These are phyloP conservation scores for Thaumatotibia leucotreta DNA, from an alignment of 1,140 invertebrate species.

Conservation along the genomic window DNA sequence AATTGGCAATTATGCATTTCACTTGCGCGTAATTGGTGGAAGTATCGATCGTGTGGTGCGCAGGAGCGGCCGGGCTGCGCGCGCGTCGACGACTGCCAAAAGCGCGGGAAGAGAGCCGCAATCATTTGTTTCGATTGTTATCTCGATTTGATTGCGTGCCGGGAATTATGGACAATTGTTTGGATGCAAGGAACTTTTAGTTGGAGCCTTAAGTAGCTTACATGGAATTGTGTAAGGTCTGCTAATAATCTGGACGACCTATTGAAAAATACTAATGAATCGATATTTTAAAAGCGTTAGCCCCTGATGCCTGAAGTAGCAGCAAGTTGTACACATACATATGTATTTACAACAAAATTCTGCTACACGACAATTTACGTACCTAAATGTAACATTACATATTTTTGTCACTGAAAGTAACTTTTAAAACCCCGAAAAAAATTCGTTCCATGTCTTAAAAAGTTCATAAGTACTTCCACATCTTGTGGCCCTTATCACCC, in stretches of 20 bases:
- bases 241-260: background rate
- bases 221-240: background rate
- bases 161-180: background rate
- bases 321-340: too few relatives aligned
- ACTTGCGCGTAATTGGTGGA: conserved; percentile 16
- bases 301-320: too few relatives aligned
- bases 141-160: background rate
- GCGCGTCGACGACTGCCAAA: conserved; percentile 13
- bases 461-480: background rate
- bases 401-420: background rate
- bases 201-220: background rate
- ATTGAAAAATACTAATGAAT: too few relatives aligned
- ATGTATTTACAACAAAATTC: too few relatives aligned
- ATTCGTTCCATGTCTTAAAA: background rate
- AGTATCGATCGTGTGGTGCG: background rate
- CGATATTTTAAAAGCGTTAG: too few relatives aligned
- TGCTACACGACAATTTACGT: too few relatives aligned
- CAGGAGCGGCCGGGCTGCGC: conserved; percentile 10
- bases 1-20: conserved; percentile 25
- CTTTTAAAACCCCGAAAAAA: background rate
- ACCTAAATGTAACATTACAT: background rate
- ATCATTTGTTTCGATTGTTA: conserved; percentile 1
- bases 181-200: background rate
- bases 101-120: background rate
- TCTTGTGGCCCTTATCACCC: background rate